A percentile compares a stretch with the other conserved stretches of the same genome.
These are phyloP conservation scores for Actias luna DNA, from an alignment of 2,888 invertebrate species.

Conservation along the genomic window DNA sequence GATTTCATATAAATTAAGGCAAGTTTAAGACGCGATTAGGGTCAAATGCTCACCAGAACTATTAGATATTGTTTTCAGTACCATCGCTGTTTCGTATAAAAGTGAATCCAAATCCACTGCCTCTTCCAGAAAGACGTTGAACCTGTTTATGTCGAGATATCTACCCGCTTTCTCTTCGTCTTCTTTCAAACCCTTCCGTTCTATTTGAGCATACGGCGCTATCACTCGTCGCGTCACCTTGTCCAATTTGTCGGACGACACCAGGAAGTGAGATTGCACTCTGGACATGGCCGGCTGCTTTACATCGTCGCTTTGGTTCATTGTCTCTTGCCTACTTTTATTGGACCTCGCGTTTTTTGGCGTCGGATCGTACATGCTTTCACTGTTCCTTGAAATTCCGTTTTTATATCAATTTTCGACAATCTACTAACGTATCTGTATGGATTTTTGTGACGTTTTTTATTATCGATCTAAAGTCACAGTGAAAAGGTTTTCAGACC, in stretches of 20 bases:
- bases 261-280: slow-evolving; percentile 67
- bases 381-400: neutral
- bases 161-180: slow-evolving; percentile 55
- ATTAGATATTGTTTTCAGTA: slow-evolving; percentile 78
- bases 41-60: slow-evolving; percentile 68
- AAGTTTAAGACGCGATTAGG: too few species aligned
- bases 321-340: slow-evolving; percentile 49
- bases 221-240: slow-evolving; percentile 81
- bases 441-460: neutral
- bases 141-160: slow-evolving; percentile 69
- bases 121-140: slow-evolving; percentile 78
- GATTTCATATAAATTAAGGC: neutral
- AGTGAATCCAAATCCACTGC: slow-evolving; percentile 79
- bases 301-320: slow-evolving; percentile 32
- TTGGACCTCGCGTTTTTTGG: slow-evolving; percentile 48
- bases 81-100: slow-evolving; percentile 80
- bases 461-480: neutral
- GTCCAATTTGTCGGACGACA: slow-evolving; percentile 71
- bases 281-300: slow-evolving; percentile 33
- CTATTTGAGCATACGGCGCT: slow-evolving; percentile 80
- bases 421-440: neutral
- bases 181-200: slow-evolving; percentile 62
- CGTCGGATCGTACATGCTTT: slow-evolving; percentile 46
- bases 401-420: neutral
- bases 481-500: neutral